Evolutionary conservation across 2,888 invertebrate genomes (phyloP).

Genomic region (Drosophila eohydei): DNA sequence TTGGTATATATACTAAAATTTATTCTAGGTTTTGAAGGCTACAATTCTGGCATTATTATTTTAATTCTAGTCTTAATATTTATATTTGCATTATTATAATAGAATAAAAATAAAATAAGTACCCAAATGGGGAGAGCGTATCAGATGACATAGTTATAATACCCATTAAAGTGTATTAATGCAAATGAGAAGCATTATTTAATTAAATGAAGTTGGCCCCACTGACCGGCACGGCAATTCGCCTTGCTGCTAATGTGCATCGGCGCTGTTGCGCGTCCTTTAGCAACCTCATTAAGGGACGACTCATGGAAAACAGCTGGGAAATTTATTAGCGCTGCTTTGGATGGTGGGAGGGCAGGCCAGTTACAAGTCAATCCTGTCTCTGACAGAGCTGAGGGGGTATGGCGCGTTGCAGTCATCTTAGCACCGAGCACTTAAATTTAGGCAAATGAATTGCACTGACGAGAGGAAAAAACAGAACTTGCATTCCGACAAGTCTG

Average conservation of each 20-base stretch:
- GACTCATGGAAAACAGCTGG: conserved; percentile 26
- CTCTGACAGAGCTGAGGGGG: conserved; percentile 5
- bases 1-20: too few species aligned
- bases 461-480: conserved; percentile 1
- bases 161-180: conserved; percentile 20
- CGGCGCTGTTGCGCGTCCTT: conserved; percentile 12
- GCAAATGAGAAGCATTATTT: conserved; percentile 62
- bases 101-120: background rate
- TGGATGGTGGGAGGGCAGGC: background rate
- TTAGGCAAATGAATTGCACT: conserved; percentile 31
- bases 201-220: conserved; percentile 62
- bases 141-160: background rate
- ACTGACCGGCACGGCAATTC: conserved; percentile 17
- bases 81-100: too few species aligned
- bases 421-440: conserved; percentile 56
- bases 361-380: conserved; percentile 55
- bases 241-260: conserved; percentile 35
- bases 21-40: too few species aligned
- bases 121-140: background rate
- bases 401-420: conserved; percentile 39
- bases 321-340: conserved; percentile 42
- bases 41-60: too few species aligned
- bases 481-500: conserved; percentile 21
- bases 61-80: too few species aligned
- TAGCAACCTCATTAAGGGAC: conserved; percentile 50